phyloP scores from a whole-genome alignment of 2,797 vertebrate genomes.

The Manis crassicaudata region DNA sequence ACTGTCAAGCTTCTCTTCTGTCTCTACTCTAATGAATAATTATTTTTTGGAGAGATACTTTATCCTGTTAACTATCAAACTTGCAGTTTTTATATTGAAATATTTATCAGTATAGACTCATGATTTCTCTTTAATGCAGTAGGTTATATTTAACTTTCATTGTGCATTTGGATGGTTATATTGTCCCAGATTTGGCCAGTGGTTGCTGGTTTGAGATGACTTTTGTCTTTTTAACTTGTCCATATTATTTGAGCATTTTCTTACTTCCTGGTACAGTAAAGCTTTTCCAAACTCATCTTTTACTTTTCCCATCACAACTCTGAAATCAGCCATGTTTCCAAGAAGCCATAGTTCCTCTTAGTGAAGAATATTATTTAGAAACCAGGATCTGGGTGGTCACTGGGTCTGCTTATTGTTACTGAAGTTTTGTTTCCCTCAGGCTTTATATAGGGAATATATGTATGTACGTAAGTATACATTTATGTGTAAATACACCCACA shows the following conservation, averaged over 20 bases:
- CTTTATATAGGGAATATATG: neutral
- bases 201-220: neutral
- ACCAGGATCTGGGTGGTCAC: neutral
- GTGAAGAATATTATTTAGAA: neutral
- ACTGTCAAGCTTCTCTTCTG: neutral
- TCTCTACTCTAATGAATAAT: neutral
- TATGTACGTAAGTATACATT: neutral
- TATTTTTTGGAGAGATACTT: conserved; percentile 7
- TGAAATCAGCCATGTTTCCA: neutral
- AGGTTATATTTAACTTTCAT: neutral
- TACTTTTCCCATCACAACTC: neutral
- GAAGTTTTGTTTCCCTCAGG: neutral
- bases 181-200: neutral
- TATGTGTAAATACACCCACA: fast-evolving
- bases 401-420: neutral
- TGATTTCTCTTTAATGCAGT: neutral
- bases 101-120: neutral
- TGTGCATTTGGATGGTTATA: neutral
- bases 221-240: neutral
- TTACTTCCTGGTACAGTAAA: neutral
- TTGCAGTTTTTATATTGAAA: neutral
- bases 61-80: neutral
- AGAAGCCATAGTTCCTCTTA: neutral
- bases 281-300: neutral
- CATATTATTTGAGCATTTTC: neutral